phyloP scores from a whole-genome alignment of 2,797 vertebrate genomes.

The Lepus oiostolus region DNA sequence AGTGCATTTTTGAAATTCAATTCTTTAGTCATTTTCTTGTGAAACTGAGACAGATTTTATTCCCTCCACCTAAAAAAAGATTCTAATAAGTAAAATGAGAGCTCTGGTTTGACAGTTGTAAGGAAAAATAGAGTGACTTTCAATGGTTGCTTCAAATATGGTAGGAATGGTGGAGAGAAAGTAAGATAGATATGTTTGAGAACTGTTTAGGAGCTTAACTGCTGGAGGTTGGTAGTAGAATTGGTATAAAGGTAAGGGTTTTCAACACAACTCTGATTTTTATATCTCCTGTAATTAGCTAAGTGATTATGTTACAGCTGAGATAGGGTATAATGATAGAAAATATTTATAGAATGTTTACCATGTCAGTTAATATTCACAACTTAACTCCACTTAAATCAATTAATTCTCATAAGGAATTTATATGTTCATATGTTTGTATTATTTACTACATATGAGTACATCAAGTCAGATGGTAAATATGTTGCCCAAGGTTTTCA shows the following conservation, averaged over 20 bases:
- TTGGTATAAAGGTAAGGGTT: not conserved
- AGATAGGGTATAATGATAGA: not conserved
- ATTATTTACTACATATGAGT: not conserved
- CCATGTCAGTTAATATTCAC: not conserved
- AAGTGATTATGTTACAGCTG: not conserved
- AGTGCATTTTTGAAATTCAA: conserved; percentile 22
- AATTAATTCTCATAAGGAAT: conserved; percentile 34
- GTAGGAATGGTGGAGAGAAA: not conserved
- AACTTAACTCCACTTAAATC: not conserved
- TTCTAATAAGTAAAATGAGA: not conserved
- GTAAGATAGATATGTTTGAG: not conserved
- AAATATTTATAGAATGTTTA: conserved; percentile 33
- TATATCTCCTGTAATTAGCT: not conserved
- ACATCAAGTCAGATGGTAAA: not conserved
- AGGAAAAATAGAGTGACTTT: not conserved
- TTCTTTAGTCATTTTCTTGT: not conserved
- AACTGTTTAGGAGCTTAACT: not conserved
- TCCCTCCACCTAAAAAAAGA: not conserved
- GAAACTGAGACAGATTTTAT: not conserved
- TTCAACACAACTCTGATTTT: not conserved
- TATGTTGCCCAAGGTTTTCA: not conserved
- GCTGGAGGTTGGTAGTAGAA: not conserved
- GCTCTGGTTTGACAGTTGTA: not conserved
- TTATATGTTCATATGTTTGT: not conserved
- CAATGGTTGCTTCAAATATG: not conserved